Conservation (phyloP, 2,888 invertebrate genomes). For the Agrotis segetum region DNA sequence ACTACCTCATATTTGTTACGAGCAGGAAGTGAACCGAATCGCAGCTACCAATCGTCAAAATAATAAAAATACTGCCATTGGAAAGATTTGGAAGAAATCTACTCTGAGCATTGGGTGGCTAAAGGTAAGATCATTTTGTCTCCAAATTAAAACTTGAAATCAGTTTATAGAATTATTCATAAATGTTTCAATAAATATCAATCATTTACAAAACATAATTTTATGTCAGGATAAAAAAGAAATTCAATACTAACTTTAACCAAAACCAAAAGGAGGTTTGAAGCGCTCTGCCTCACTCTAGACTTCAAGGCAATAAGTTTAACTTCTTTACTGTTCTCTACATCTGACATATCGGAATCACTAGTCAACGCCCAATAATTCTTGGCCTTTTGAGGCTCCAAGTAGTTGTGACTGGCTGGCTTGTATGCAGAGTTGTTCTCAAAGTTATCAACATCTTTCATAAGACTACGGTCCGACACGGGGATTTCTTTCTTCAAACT, state of each 20-base stretch:
- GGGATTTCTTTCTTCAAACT: conserved; percentile 87
- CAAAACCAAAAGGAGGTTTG: conserved; percentile 91
- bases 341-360: conserved; percentile 93
- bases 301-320: conserved; percentile 88
- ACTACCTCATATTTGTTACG: too few species aligned
- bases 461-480: conserved; percentile 83
- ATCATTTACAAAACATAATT: neutral
- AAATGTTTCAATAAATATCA: too few species aligned
- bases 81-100: too few species aligned
- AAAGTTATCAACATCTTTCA: conserved; percentile 85
- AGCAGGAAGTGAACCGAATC: too few species aligned
- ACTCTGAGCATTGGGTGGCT: too few species aligned
- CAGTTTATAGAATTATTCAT: neutral
- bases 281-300: conserved; percentile 93
- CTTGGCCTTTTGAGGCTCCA: conserved; percentile 78
- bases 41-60: too few species aligned
- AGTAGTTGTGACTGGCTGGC: conserved; percentile 81
- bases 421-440: conserved; percentile 83
- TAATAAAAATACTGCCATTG: too few species aligned
- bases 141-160: neutral
- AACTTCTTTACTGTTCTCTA: conserved; percentile 90
- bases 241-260: conserved; percentile 85
- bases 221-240: neutral
- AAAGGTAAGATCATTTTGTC: too few species aligned
- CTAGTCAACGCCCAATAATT: conserved; percentile 88